Base-by-base conservation (phyloP, 2,888 invertebrate species). In the Erebia epiphron region DNA sequence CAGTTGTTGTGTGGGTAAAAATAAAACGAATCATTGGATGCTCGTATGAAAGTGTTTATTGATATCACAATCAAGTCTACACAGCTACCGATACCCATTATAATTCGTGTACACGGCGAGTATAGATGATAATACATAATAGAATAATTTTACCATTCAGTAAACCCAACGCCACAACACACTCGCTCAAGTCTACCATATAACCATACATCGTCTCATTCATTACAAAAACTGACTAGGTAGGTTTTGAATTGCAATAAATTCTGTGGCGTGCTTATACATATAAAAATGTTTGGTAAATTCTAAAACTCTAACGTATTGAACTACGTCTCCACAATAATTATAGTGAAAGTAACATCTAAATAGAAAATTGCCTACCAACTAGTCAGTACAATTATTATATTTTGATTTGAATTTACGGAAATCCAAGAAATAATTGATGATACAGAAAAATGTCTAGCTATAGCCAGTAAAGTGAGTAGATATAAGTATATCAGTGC, bases 21-120 rank as follows among this genome's bases (percentile, higher is more conserved):
- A 85, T 89, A 80, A 86, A 86, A 87, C 84, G 3, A 80, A 80
- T 68, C 62, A 26, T 79, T 86, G 84, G 87, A 93, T 93, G 93
- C 93, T 92, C 92, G 93, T 93, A 93, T 92, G 93, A 93, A 93
- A 93, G 92, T 92, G 92, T 93, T 93, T 93, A 93, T 89, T 93
- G 93, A 90, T 93, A 93, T 93, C 93, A 93, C 93, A 93, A 93
- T 93, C 90, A 92, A 90, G 85, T 91, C 93, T 92, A 93, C 92
- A 87, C 90, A 88, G 84, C 93, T 93, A 93, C 91, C 88, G 69
- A 74, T 86, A 89, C 86, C 89, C 91, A 84, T 86, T 86, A 84
- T 82, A 83, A 46, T 82, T 86, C 85, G 86, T 87, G 87, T 88
- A 86, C 88, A 86, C 86, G 81, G 87, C 87, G 87, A 88, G 82